These are phyloP conservation scores for Gobius niger DNA, from an alignment of 2,113 vertebrate genomes.

Conservation along the genomic window DNA sequence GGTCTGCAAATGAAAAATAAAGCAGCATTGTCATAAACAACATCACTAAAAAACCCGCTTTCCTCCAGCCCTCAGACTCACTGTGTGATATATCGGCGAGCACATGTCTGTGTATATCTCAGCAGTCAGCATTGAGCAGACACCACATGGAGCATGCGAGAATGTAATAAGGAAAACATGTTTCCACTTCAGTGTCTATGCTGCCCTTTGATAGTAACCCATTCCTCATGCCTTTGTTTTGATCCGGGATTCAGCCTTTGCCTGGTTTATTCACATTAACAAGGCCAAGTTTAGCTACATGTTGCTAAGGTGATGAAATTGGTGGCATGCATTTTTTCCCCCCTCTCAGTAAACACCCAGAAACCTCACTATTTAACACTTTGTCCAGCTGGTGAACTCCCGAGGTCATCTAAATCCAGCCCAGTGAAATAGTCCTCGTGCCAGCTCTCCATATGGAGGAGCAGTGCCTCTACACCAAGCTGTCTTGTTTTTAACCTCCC, in stretches of 20 bases:
- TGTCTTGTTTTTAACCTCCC: no score
- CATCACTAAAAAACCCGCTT: slow-evolving; percentile 17
- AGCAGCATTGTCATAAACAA: background rate
- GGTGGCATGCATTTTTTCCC: background rate
- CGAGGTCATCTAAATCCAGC: no score
- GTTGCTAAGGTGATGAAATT: background rate
- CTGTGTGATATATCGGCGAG: slow-evolving; percentile 27
- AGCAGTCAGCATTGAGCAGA: slow-evolving; percentile 16
- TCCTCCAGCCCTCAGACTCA: slow-evolving; percentile 14
- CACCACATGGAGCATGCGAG: slow-evolving; percentile 8
- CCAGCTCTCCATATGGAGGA: no score
- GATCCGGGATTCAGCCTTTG: slow-evolving; percentile 6
- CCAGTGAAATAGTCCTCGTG: no score
- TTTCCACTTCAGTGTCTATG: slow-evolving; percentile 20
- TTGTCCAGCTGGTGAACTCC: no score
- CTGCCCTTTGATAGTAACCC: slow-evolving; percentile 22
- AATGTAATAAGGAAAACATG: slow-evolving; percentile 30
- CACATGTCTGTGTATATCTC: slow-evolving; percentile 8
- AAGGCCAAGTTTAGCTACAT: background rate
- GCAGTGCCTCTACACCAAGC: no score
- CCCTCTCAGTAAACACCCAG: no score
- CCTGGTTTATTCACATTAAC: background rate
- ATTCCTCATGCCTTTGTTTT: slow-evolving; percentile 24
- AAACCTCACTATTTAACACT: no score
- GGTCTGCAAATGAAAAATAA: slow-evolving; percentile 8